Base-by-base conservation (phyloP, 2,113 vertebrate species). In the Protomyctophum bolini region DNA sequence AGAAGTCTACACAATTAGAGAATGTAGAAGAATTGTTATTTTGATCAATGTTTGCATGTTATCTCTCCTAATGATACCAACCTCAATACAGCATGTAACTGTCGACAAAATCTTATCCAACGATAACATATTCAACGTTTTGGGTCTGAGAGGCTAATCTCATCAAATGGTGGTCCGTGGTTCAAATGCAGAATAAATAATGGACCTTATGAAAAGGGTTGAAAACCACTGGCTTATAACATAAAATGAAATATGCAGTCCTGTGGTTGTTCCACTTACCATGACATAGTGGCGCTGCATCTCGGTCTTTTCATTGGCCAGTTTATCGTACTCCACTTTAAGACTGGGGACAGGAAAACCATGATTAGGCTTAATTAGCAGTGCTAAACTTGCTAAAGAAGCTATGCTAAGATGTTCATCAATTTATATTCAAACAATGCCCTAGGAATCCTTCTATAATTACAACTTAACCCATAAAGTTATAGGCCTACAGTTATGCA, bases 201-300 rank as follows among this genome's bases (percentile, higher is more conserved):
- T 21, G 21, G 21, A 21, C 21, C 21, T 21, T 21, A 21, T 21
- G 21, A 21, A 21, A 21, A 21, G 21, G 21, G 21, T 21, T 21
- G 21, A 21, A 21, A 21, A 21, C 21, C 21, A 21, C 21, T 21
- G 21, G 21, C 21, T 21, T 46, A 62, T 4, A 2, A 21, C 54
- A 7, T 8, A 79, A 79, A 83, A 80, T 81, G 68, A 73, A n/a
- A 72, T n/a, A 63, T 66, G 62, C 5, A 15, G 64, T 28, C 76
- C 67, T 41, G 55, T 45, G 29, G 56, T 6, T 45, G 14, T 45
- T 47, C 55, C 50, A 76, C 96, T 97, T 87, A 98, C 97, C 97
- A 98, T 98, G 87, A 98, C 97, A 66, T 98, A 98, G 91, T 98
- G 97, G 75, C 96, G 95, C 92, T 98, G 96, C 96, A 98, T 98